Evolutionary conservation across 2,888 invertebrate species (phyloP).

Genomic region (Piscicola geometra): DNA sequence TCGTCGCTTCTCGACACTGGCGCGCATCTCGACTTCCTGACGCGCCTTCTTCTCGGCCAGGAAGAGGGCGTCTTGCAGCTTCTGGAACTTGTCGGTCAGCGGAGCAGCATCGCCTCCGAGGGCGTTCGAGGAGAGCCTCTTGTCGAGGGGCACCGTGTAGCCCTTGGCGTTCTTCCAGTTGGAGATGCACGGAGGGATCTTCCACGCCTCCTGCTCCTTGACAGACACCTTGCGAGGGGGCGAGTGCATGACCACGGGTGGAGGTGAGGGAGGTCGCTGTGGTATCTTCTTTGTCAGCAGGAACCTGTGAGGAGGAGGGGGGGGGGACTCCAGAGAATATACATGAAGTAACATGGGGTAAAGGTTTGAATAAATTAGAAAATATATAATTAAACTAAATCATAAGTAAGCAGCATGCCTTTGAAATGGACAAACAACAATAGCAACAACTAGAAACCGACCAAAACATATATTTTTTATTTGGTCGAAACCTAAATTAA

Average conservation of each 20-base stretch:
- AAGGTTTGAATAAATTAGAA: not conserved
- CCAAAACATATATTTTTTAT: too few species aligned
- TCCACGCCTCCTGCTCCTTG: slow-evolving; percentile 99
- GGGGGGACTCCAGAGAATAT: not conserved
- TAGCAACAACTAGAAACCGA: too few species aligned
- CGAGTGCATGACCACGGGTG: slow-evolving; percentile 96
- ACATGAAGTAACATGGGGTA: not conserved
- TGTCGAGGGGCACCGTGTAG: slow-evolving; percentile 95
- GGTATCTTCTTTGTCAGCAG: slow-evolving; percentile 81
- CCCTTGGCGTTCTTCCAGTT: slow-evolving; percentile 99
- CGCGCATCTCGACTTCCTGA: slow-evolving; percentile 92
- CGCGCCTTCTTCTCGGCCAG: slow-evolving; percentile 95
- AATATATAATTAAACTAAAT: not conserved
- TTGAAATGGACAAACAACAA: not conserved
- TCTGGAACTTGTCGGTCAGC: slow-evolving; percentile 96
- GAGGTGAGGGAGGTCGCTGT: slow-evolving; percentile 94
- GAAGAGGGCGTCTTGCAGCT: slow-evolving; percentile 91
- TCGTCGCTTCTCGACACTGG: slow-evolving; percentile 87
- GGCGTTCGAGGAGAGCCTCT: slow-evolving; percentile 64
- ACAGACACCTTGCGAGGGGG: slow-evolving; percentile 92
- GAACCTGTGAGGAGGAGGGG: not conserved
- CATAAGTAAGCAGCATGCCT: too few species aligned
- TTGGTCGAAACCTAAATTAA: too few species aligned
- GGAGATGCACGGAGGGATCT: slow-evolving; percentile 95
- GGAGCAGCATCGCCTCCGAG: slow-evolving; percentile 94